Percentiles rank a stretch among this genome's conserved stretches.
Conservation (phyloP, 2,113 vertebrate genomes). For the Dipodomys spectabilis region DNA sequence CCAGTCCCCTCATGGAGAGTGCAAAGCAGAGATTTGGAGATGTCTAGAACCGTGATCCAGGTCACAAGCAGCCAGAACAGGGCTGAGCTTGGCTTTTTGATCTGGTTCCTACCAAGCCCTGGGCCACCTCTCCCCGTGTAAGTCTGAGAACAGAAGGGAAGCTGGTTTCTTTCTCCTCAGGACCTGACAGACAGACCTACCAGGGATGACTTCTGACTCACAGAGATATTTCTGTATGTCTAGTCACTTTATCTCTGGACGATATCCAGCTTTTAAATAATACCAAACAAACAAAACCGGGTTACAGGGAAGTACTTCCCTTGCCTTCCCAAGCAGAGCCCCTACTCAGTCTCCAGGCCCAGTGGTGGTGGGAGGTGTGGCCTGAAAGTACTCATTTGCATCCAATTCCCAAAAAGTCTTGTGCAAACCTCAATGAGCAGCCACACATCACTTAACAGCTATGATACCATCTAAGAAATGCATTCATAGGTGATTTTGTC, state of each 20-base stretch:
- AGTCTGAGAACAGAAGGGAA: not conserved
- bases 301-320: conserved; percentile 6
- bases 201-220: conserved; percentile 65
- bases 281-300: not conserved
- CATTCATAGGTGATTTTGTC: not conserved
- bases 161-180: not conserved
- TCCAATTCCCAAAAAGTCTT: conserved; percentile 24
- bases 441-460: not conserved
- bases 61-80: not conserved
- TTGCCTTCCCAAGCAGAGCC: conserved; percentile 22
- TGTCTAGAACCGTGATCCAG: not conserved
- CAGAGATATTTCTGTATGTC: conserved; percentile 64
- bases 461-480: not conserved
- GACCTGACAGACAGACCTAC: conserved; percentile 44
- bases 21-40: not conserved
- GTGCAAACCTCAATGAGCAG: not conserved
- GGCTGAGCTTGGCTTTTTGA: not conserved
- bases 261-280: conserved; percentile 37
- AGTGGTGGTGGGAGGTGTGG: not conserved
- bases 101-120: not conserved
- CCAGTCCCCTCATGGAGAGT: not conserved
- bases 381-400: conserved; percentile 55
- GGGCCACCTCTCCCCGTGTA: not conserved
- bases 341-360: not conserved
- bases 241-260: conserved; percentile 66